phyloP scores from a whole-genome alignment of 2,797 vertebrate genomes.

The Bradypodion ventrale region DNA sequence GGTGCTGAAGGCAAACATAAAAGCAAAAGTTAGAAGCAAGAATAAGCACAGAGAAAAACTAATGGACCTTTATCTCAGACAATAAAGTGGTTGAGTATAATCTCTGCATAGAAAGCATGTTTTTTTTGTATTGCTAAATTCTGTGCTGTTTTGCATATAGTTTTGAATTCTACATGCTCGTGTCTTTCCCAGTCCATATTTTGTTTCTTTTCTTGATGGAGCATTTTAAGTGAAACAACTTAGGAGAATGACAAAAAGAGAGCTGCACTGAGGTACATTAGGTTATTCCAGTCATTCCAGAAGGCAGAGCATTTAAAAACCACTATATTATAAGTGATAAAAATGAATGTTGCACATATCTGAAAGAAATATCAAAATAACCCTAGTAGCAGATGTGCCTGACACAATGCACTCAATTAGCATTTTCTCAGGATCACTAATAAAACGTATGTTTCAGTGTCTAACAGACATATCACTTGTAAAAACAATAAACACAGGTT shows the following conservation, averaged over 20 bases:
- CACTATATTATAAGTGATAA: background rate
- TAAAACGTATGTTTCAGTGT: background rate
- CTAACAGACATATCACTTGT: background rate
- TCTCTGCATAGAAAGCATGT: background rate
- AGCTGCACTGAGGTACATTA: background rate
- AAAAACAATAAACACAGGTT: background rate
- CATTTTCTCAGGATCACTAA: no score
- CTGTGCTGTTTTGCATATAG: background rate
- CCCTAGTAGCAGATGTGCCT: no score
- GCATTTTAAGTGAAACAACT: background rate
- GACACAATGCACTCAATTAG: background rate
- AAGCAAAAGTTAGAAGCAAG: conserved; percentile 12
- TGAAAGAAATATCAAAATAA: background rate
- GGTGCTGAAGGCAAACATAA: conserved; percentile 78
- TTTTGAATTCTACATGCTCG: background rate
- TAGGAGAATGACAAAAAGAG: background rate
- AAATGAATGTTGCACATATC: background rate
- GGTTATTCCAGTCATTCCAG: background rate
- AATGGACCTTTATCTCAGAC: background rate
- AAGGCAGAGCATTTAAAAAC: background rate
- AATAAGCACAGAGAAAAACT: background rate
- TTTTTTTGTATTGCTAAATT: background rate
- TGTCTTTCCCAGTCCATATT: background rate
- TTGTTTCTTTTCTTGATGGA: no score
- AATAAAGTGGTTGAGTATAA: background rate